A percentile compares a stretch with the other conserved stretches of the same genome.
Conservation (phyloP, 2,113 vertebrate species). For the Pseudopipra pipra region DNA sequence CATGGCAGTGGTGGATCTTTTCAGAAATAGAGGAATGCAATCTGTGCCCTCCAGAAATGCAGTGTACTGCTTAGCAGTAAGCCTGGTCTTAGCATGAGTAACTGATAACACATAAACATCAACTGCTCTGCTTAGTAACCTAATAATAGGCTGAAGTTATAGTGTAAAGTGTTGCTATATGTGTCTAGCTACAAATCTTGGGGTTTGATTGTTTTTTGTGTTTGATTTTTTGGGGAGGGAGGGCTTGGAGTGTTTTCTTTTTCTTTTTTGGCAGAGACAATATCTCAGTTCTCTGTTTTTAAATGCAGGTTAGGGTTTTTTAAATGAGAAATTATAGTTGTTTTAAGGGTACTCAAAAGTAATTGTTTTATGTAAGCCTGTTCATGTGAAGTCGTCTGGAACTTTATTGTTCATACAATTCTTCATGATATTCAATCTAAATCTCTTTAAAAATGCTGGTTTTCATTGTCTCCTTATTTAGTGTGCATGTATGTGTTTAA, state of each 20-base stretch:
- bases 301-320: background rate
- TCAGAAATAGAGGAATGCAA: background rate
- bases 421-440: background rate
- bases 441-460: background rate
- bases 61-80: background rate
- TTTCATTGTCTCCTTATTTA: background rate
- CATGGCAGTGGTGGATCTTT: background rate
- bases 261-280: background rate
- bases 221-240: accelerated
- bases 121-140: background rate
- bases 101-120: background rate
- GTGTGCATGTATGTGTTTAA: background rate
- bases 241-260: background rate
- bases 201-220: background rate
- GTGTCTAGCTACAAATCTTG: background rate
- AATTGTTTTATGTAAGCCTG: background rate
- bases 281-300: background rate
- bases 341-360: background rate
- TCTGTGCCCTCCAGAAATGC: background rate
- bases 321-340: background rate
- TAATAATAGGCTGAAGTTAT: background rate
- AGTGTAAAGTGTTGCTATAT: background rate
- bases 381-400: background rate
- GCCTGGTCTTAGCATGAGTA: background rate
- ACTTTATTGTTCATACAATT: background rate